Evolutionary conservation across 1,140 invertebrate species (phyloP).

Genomic region (Lepidurus arcticus): DNA sequence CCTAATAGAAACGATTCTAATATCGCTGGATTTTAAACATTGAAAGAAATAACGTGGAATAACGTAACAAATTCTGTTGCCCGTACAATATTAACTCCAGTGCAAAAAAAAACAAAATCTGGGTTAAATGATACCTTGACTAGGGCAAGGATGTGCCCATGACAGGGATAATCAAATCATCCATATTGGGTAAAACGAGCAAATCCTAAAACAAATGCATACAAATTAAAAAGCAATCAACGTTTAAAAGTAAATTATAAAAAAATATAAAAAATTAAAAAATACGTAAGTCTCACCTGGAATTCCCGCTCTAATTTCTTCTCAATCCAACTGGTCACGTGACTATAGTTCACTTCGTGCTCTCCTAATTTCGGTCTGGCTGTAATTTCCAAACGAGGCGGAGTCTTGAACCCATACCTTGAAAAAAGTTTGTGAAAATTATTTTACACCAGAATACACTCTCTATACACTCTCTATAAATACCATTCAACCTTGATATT

Average conservation of each 20-base stretch:
- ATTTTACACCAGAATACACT: neutral
- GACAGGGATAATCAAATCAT: slow-evolving; percentile 12
- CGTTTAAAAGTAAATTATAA: neutral
- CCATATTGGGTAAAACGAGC: neutral
- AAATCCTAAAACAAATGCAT: neutral
- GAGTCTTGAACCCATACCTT: neutral
- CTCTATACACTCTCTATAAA: too few species aligned
- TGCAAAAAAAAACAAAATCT: neutral
- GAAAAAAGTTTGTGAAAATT: neutral
- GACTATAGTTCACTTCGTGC: neutral
- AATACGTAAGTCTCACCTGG: neutral
- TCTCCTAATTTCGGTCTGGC: neutral
- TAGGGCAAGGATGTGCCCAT: slow-evolving; percentile 12
- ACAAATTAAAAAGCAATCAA: neutral
- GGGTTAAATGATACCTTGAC: neutral
- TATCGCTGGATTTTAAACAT: neutral
- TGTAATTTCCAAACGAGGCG: neutral
- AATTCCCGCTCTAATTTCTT: neutral
- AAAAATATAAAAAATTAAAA: neutral
- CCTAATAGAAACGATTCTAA: neutral
- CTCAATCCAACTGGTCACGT: slow-evolving; percentile 8
- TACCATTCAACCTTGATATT: neutral
- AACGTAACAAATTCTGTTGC: neutral
- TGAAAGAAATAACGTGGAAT: neutral
- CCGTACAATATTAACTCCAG: neutral